Base-by-base conservation (phyloP, 2,797 vertebrate species). In the Gallirallus australis region DNA sequence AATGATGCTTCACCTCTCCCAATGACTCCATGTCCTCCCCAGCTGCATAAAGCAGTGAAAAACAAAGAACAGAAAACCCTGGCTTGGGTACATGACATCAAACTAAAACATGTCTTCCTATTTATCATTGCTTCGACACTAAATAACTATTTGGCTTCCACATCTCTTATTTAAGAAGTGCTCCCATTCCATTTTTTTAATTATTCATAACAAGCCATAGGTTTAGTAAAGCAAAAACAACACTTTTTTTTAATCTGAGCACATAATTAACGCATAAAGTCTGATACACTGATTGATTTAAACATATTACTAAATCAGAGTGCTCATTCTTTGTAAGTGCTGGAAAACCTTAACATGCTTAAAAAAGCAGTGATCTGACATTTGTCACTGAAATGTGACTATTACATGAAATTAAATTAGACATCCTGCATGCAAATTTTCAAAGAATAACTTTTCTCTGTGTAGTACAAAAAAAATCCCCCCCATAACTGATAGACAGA, bases 361-460 rank as follows among this genome's bases (percentile, higher is more conserved):
- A 3, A 95, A 97, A 97, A 97, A 91, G 96, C 86, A 96, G 90
- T 97, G 97, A 97, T 97, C 95, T 97, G 96, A 97, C 97, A 97
- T 97, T 97, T 97, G 96, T 97, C 97, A 95, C 93, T 94, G 95
- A 95, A 97, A 97, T 95, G 94, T 97, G 97, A 97, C 94, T 96
- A 97, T 97, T 96, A 97, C 94, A 94, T 75, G 95, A 96, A 96
- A 97, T 97, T 97, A 97, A 97, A 97, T 95, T 96, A 97, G 97
- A 96, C 96, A 97, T 97, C 97, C 97, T 97, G 96, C 96, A 97
- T 97, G 96, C 95, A 97, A 96, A 97, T 97, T 97, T 97, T 97
- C 97, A 97, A 97, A 97, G 96, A 95, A 78, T 91, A 96, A 95
- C 93, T 97, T 97, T 96, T 81, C 86, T 96, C 94, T 97, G 89